A percentile compares a stretch with the other conserved stretches of the same genome.
Evolutionary conservation across 1,140 invertebrate species (phyloP).

Genomic region (Heliconius hewitsoni): DNA sequence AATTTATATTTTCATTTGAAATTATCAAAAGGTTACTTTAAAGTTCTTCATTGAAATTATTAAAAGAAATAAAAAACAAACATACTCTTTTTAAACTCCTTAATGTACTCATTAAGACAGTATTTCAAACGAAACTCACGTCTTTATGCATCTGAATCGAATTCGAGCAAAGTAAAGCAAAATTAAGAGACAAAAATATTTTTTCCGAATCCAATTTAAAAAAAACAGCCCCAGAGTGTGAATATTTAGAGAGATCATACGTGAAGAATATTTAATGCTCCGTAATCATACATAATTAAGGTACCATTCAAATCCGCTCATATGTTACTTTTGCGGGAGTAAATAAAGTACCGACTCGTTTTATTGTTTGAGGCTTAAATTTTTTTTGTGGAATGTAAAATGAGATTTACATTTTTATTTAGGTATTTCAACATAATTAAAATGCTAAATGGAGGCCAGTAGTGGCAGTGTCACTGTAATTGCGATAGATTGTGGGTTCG

Average conservation of each 20-base stretch:
- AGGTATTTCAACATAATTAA: background rate
- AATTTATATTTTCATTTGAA: too few species aligned
- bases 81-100: background rate
- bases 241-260: constrained; percentile 10
- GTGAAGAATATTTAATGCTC: constrained; percentile 22
- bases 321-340: constrained; percentile 8
- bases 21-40: background rate
- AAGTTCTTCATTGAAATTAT: background rate
- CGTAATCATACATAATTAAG: constrained; percentile 25
- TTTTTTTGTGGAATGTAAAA: background rate
- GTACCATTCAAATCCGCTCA: constrained; percentile 21
- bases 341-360: background rate
- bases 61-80: background rate
- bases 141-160: background rate
- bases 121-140: background rate
- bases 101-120: background rate
- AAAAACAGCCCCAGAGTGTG: background rate
- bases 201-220: background rate
- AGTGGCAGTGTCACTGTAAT: too few species aligned
- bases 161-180: background rate
- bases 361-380: background rate
- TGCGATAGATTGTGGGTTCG: too few species aligned
- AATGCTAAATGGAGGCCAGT: too few species aligned
- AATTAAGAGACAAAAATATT: background rate
- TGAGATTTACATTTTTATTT: background rate